These are phyloP conservation scores for Platichthys stellatus DNA, from an alignment of 2,113 vertebrate genomes.

Conservation along the genomic window DNA sequence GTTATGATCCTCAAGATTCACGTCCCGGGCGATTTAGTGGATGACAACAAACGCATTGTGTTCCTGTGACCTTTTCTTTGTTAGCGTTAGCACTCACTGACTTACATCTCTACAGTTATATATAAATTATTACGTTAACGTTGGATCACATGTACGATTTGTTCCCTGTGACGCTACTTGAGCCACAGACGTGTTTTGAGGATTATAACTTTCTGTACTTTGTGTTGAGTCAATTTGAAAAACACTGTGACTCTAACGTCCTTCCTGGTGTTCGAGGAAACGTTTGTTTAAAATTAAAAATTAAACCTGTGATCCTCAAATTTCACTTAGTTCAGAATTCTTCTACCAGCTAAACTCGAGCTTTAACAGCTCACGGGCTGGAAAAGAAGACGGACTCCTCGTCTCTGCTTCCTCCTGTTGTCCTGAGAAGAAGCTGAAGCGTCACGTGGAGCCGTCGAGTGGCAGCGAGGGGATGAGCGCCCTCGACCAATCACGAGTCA, in stretches of 20 bases:
- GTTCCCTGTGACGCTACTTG: not conserved
- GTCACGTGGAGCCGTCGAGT: no score
- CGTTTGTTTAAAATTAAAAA: no score
- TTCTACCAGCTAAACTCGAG: conserved; percentile 41
- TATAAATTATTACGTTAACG: no score
- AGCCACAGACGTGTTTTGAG: conserved; percentile 3
- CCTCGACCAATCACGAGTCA: no score
- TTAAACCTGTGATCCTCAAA: not conserved
- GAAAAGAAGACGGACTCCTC: no score
- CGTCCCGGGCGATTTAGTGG: not conserved
- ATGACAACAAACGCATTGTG: no score
- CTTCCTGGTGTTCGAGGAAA: conserved; percentile 6
- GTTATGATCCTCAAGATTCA: conserved; percentile 26
- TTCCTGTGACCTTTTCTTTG: not conserved
- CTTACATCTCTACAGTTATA: no score
- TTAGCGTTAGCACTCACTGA: not conserved
- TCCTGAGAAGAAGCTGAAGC: no score
- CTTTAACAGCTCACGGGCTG: conserved; percentile 28
- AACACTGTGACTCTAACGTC: conserved; percentile 60
- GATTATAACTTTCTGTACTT: conserved; percentile 24
- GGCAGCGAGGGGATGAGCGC: no score
- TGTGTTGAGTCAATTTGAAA: conserved; percentile 13
- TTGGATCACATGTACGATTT: not conserved
- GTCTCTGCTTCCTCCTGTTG: no score
- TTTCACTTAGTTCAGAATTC: not conserved